These are phyloP conservation scores for Salmo trutta DNA, from an alignment of 2,797 vertebrate genomes.

Conservation along the genomic window DNA sequence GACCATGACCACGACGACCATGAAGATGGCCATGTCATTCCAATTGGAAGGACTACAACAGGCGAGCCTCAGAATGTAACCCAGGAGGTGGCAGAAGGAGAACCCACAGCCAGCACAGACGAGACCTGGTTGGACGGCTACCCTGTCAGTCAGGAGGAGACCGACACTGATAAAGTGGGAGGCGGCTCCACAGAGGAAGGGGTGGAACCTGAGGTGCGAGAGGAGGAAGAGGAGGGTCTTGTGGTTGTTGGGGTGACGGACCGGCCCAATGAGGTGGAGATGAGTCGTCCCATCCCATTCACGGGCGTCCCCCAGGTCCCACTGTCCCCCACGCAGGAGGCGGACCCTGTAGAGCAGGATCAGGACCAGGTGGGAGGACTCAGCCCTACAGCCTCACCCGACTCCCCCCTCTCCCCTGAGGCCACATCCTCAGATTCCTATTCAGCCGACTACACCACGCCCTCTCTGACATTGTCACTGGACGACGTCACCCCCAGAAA, in stretches of 20 bases:
- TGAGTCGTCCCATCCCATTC: slow-evolving; percentile 43
- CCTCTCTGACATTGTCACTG: slow-evolving; percentile 61
- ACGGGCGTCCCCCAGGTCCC: slow-evolving; percentile 56
- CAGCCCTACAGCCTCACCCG: slow-evolving; percentile 18
- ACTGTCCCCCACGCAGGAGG: slow-evolving; percentile 24
- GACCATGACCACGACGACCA: background rate
- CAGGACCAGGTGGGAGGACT: slow-evolving; percentile 43
- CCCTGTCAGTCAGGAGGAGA: slow-evolving; percentile 74
- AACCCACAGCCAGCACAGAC: slow-evolving; percentile 73
- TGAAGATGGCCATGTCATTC: slow-evolving; percentile 42
- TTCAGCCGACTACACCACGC: slow-evolving; percentile 54
- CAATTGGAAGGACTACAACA: slow-evolving; percentile 48
- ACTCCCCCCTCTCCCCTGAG: slow-evolving; percentile 17
- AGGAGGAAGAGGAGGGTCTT: slow-evolving; percentile 30
- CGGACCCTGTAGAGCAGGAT: slow-evolving; percentile 27
- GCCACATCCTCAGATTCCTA: slow-evolving; percentile 57
- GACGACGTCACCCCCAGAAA: slow-evolving; percentile 37
- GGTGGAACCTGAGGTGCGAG: slow-evolving; percentile 40
- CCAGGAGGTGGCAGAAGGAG: slow-evolving; percentile 48
- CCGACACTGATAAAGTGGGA: slow-evolving; percentile 59
- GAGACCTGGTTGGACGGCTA: slow-evolving; percentile 92
- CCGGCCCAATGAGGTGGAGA: slow-evolving; percentile 72
- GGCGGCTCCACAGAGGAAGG: slow-evolving; percentile 69
- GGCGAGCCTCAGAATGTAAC: slow-evolving; percentile 67
- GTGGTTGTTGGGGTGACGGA: slow-evolving; percentile 50